These are phyloP conservation scores for Drosophila ohnishii DNA, from an alignment of 1,140 invertebrate species.

Conservation along the genomic window DNA sequence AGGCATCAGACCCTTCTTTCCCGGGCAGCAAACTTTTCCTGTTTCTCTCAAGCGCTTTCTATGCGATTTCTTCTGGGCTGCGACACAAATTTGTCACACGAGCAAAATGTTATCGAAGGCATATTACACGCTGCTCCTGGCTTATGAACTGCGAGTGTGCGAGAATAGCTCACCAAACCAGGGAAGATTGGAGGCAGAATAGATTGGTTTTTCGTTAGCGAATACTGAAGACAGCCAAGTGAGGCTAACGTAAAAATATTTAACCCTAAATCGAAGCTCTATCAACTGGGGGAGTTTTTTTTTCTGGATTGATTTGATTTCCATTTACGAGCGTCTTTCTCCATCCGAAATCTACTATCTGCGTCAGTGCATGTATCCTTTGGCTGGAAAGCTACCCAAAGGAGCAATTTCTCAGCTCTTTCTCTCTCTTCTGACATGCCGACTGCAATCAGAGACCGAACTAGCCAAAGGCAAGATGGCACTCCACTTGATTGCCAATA, in stretches of 20 bases:
- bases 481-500: constrained; percentile 77
- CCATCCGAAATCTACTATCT: not conserved
- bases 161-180: constrained; percentile 11
- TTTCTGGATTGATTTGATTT: constrained; percentile 35
- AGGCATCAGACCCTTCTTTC: constrained; percentile 17
- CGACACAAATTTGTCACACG: constrained; percentile 75
- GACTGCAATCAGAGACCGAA: constrained; percentile 66
- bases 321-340: constrained; percentile 13
- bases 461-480: constrained; percentile 57
- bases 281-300: constrained; percentile 7
- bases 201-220: constrained; percentile 30
- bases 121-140: constrained; percentile 65
- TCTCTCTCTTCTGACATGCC: constrained; percentile 34
- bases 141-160: constrained; percentile 54
- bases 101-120: constrained; percentile 77
- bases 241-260: constrained; percentile 32
- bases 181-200: not conserved
- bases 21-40: constrained; percentile 55
- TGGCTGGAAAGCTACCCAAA: constrained; percentile 19
- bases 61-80: constrained; percentile 17
- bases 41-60: constrained; percentile 33
- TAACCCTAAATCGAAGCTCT: constrained; percentile 33
- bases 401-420: constrained; percentile 49
- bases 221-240: constrained; percentile 18
- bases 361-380: constrained; percentile 15